Evolutionary conservation across 2,113 vertebrate genomes (phyloP).

Genomic region (Chunga burmeisteri): DNA sequence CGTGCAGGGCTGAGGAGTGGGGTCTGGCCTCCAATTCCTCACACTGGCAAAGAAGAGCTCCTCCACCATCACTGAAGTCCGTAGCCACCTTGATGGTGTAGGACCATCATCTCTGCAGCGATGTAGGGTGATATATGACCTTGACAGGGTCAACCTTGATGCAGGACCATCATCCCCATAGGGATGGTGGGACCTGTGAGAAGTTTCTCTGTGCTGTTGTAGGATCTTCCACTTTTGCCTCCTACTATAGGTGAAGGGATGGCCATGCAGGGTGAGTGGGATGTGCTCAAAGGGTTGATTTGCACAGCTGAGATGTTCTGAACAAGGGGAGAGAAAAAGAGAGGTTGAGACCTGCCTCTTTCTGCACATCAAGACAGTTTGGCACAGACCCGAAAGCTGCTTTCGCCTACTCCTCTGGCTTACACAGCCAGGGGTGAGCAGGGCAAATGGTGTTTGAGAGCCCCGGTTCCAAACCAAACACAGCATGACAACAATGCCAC

Average conservation of each 20-base stretch:
- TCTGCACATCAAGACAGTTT: neutral
- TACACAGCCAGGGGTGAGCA: neutral
- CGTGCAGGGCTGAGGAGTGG: neutral
- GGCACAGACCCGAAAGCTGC: neutral
- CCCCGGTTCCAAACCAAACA: neutral
- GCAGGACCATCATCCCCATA: neutral
- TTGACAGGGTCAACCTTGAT: fast-evolving
- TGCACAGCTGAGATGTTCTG: neutral
- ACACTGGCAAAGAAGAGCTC: neutral
- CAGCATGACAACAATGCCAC: neutral
- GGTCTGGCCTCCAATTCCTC: neutral
- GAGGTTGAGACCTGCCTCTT: neutral
- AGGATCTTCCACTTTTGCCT: neutral
- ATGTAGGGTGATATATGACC: neutral
- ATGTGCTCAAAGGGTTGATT: neutral
- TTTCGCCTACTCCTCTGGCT: neutral
- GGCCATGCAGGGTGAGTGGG: neutral
- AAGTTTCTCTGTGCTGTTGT: neutral
- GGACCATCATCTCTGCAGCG: neutral
- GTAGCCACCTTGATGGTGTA: neutral
- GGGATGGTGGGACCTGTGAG: neutral
- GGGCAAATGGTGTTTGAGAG: neutral
- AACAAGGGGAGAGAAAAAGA: neutral
- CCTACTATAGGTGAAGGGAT: neutral
- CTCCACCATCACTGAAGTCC: too few relatives aligned